Conservation (phyloP, 2,797 vertebrate species). For the Gymnoscopelus braueri region DNA sequence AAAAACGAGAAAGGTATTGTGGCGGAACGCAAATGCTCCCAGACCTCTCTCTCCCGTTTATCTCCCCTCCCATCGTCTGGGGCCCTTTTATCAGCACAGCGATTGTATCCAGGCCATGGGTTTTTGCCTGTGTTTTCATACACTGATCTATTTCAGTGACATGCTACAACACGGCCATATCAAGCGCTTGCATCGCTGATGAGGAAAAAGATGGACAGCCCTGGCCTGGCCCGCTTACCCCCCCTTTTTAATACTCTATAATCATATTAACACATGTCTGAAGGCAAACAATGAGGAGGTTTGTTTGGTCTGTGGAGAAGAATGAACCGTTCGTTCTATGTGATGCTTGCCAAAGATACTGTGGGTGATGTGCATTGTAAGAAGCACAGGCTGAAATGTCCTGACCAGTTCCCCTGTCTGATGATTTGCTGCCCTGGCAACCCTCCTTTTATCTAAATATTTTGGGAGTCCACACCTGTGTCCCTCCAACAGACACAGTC, state of each 20-base stretch:
- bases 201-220: slow-evolving; percentile 30
- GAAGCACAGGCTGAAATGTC: not conserved
- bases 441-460: slow-evolving; percentile 7
- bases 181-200: slow-evolving; percentile 15
- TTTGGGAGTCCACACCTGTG: not conserved
- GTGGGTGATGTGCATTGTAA: not conserved
- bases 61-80: slow-evolving; percentile 71
- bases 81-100: slow-evolving; percentile 49
- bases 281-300: not conserved
- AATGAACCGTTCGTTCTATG: not conserved
- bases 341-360: not conserved
- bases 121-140: slow-evolving; percentile 39
- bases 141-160: slow-evolving; percentile 27
- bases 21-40: slow-evolving; percentile 52
- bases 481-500: not conserved
- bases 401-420: not conserved
- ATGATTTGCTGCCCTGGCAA: slow-evolving; percentile 1
- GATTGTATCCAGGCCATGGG: slow-evolving; percentile 51
- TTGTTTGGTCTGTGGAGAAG: slow-evolving; percentile 5
- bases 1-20: slow-evolving; percentile 60
- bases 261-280: slow-evolving; percentile 14
- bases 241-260: slow-evolving; percentile 9
- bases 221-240: not conserved
- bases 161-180: slow-evolving; percentile 34
- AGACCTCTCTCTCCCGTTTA: slow-evolving; percentile 63